These are phyloP conservation scores for Mormyrops boulengeri DNA, from an alignment of 2,797 vertebrate genomes.

Conservation along the genomic window DNA sequence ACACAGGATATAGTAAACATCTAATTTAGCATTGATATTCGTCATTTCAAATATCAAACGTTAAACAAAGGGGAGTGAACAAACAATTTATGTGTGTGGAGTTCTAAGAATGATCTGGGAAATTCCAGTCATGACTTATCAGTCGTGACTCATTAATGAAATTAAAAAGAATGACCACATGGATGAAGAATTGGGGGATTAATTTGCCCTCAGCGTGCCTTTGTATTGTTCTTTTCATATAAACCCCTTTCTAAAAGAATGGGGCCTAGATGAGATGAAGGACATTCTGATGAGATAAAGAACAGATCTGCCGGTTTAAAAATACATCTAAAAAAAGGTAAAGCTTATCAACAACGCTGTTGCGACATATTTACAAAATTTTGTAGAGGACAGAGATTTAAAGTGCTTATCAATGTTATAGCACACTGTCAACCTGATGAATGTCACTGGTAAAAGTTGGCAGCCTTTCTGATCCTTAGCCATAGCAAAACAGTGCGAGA, in stretches of 20 bases:
- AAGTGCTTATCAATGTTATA: neutral
- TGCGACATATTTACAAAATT: neutral
- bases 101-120: neutral
- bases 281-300: neutral
- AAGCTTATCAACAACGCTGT: neutral
- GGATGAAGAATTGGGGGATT: slow-evolving; percentile 62
- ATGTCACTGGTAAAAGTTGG: neutral
- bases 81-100: neutral
- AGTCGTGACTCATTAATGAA: slow-evolving; percentile 55
- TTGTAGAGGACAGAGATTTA: neutral
- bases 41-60: neutral
- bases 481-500: neutral
- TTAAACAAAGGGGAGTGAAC: neutral
- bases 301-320: neutral
- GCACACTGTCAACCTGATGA: neutral
- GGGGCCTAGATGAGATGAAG: neutral
- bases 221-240: neutral
- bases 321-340: neutral
- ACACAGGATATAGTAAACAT: neutral
- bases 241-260: neutral
- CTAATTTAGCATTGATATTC: neutral
- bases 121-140: neutral
- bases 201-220: slow-evolving; percentile 29
- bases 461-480: neutral
- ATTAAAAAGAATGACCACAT: slow-evolving; percentile 44